Base-by-base conservation (phyloP, 2,888 invertebrate genomes). In the Drosophila neoperkinsi region DNA sequence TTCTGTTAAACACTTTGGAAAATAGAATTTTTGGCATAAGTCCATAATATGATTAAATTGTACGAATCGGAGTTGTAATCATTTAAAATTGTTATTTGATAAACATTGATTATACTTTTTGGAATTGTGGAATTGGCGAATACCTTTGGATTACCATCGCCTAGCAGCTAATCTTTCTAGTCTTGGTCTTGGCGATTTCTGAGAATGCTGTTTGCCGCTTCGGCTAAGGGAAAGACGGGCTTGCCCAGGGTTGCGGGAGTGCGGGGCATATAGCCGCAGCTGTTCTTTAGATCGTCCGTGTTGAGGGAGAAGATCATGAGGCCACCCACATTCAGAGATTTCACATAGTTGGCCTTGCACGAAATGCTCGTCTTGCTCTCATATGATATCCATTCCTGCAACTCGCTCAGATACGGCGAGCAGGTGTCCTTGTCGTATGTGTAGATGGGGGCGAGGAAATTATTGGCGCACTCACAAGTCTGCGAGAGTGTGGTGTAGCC, bases 281-380 rank as follows among this genome's bases (percentile, higher is more conserved):
- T 91, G 61, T 93, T 94, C 25, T 69, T 76, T 91, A 95, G 95
- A 92, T 98, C 98, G 91, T 98, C 98, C 3, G 95, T 94, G 90
- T 97, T 97, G 31, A 98, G 94, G 13, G 96, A 96, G 93, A 96
- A 97, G 69, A 97, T 94, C 97, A 98, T 98, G 7, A 96, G 96
- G 38, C 98, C 98, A 56, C 96, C 96, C 81, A 96, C 95, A 41
- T 94, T 94, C 57, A 95, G 94, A 10, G 94, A 93, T 86, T 94
- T 94, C 1, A 96, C 95, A 92, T 94, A 97, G 70, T 94, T 93
- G 0, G 96, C 94, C 94, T 95, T 98, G 84, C 95, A 95, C 62
- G 93, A 94, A 3, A 97, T 94, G 92, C 97, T 98, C 57, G 94
- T 92, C 33, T 94, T 94, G 84, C 96, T 95, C 75, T 98, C 98